Evolutionary conservation across 2,113 vertebrate genomes (phyloP).

Genomic region (Meriones unguiculatus): DNA sequence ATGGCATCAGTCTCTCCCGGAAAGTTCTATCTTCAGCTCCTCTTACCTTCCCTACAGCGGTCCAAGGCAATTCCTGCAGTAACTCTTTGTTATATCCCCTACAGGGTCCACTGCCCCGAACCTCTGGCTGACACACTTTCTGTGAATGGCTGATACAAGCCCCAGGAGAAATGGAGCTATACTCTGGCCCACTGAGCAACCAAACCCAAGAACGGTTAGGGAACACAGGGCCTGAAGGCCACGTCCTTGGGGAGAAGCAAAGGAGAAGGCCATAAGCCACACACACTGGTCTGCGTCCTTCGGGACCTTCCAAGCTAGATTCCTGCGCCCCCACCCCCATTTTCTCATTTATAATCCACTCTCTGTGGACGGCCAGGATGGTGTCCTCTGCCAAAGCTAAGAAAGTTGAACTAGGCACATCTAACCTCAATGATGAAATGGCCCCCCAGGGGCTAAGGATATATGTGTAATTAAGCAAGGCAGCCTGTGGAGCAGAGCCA

Average conservation of each 20-base stretch:
- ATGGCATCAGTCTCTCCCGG: not conserved
- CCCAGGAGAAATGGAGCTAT: not conserved
- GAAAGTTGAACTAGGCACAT: not conserved
- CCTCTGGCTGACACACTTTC: not conserved
- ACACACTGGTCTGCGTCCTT: not conserved
- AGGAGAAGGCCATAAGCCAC: not conserved
- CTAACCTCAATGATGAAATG: not conserved
- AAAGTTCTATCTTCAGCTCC: not conserved
- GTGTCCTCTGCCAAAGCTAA: not conserved
- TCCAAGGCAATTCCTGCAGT: not conserved
- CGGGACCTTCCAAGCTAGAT: not conserved
- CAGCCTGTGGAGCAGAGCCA: not conserved
- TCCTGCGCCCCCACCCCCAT: not conserved
- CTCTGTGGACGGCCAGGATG: not conserved
- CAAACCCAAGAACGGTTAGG: not conserved
- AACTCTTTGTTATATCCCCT: not conserved
- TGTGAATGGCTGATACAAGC: slow-evolving; percentile 9
- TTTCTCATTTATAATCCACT: not conserved
- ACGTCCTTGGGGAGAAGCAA: not conserved
- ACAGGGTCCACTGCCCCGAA: slow-evolving; percentile 22
- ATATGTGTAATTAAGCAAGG: slow-evolving; percentile 5
- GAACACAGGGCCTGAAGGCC: not conserved
- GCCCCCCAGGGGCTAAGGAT: not conserved
- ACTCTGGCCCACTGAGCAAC: not conserved
- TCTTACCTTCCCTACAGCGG: not conserved